Evolutionary conservation across 2,888 invertebrate genomes (phyloP).

Genomic region (Resseliella maxima): DNA sequence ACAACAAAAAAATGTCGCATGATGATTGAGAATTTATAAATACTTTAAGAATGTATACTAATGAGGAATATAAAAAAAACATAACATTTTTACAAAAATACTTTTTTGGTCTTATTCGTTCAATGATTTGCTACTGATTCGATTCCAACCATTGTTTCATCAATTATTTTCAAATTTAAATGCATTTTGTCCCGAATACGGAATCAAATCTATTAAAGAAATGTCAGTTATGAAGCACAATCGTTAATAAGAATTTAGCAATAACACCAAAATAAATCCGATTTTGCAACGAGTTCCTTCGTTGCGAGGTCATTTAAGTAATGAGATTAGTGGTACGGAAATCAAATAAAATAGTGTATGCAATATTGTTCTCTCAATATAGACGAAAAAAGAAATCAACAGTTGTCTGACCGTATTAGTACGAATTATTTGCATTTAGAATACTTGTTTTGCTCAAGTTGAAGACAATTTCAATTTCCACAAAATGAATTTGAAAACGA

Average conservation of each 20-base stretch:
- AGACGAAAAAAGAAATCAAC: too few relatives aligned
- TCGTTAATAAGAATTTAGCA: not conserved
- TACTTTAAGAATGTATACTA: too few relatives aligned
- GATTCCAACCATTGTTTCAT: too few relatives aligned
- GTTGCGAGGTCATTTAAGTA: conserved; percentile 68
- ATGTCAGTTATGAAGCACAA: too few relatives aligned
- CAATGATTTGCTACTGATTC: too few relatives aligned
- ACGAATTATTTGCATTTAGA: not conserved
- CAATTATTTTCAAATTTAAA: too few relatives aligned
- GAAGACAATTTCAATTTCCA: not conserved
- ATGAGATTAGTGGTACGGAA: conserved; percentile 69
- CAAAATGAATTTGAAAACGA: not conserved
- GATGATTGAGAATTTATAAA: not conserved
- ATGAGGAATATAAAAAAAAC: too few relatives aligned
- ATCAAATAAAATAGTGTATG: conserved; percentile 62
- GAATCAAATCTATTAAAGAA: too few relatives aligned
- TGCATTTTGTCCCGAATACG: too few relatives aligned
- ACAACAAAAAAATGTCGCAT: not conserved
- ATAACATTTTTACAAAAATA: too few relatives aligned
- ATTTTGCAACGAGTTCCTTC: not conserved
- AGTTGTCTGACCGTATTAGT: not conserved
- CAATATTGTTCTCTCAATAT: not conserved
- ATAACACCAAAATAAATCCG: not conserved
- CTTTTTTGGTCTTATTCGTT: too few relatives aligned
- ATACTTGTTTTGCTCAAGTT: not conserved